A percentile compares a stretch with the other conserved stretches of the same genome.
Evolutionary conservation across 2,113 vertebrate genomes (phyloP).

Genomic region (Cygnus buccinator): DNA sequence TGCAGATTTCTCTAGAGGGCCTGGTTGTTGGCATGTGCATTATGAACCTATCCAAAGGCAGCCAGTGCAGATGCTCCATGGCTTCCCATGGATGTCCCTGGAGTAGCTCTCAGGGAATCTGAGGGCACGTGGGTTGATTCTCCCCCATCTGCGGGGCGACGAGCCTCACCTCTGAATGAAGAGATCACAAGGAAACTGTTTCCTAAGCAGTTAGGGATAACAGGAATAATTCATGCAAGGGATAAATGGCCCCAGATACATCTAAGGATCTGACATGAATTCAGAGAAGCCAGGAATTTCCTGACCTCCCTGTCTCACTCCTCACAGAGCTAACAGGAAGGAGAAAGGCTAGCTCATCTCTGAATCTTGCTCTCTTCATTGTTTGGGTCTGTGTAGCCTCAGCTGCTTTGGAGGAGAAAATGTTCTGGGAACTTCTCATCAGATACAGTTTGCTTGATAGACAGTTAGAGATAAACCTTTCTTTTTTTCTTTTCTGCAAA

Average conservation of each 20-base stretch:
- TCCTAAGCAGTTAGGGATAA: not conserved
- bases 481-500: constrained; percentile 29
- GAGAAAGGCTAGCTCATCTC: constrained; percentile 45
- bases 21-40: not conserved
- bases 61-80: not conserved
- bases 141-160: rapidly evolving
- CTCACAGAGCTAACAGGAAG: constrained; percentile 66
- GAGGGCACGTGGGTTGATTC: not conserved
- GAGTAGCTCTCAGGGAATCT: not conserved
- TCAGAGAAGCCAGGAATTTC: constrained; percentile 66
- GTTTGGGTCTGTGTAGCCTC: constrained; percentile 47
- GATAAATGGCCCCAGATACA: constrained; percentile 59
- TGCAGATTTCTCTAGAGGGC: not conserved
- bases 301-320: constrained; percentile 65
- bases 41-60: not conserved
- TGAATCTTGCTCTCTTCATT: constrained; percentile 46
- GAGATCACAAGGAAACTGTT: constrained; percentile 10
- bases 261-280: constrained; percentile 51
- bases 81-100: not conserved
- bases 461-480: constrained; percentile 64
- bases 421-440: constrained; percentile 71
- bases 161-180: constrained; percentile 9
- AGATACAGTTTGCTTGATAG: constrained; percentile 60
- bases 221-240: constrained; percentile 58
- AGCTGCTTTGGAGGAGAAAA: constrained; percentile 57